Percentiles rank a stretch among this genome's conserved stretches.
Evolutionary conservation across 2,797 vertebrate genomes (phyloP).

Genomic region (Apogon talboti): DNA sequence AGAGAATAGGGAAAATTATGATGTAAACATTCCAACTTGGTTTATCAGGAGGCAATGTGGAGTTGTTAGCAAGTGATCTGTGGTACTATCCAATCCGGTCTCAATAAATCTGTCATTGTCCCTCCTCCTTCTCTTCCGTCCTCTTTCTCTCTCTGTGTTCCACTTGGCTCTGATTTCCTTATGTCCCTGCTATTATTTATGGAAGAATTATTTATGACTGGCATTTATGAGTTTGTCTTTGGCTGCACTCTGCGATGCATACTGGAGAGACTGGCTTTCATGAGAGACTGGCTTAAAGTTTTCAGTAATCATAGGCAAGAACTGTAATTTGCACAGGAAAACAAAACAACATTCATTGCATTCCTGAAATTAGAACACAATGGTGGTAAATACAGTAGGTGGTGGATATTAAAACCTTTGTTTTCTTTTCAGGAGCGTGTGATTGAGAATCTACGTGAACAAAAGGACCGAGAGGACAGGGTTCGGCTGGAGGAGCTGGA

Average conservation of each 20-base stretch:
- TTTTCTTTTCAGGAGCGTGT: constrained; percentile 90
- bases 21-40: constrained; percentile 40
- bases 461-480: constrained; percentile 91
- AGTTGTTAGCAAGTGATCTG: constrained; percentile 58
- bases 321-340: constrained; percentile 28
- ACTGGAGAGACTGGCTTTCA: constrained; percentile 29
- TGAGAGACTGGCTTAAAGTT: constrained; percentile 11
- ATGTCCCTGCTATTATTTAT: constrained; percentile 61
- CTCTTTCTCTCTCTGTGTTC: constrained; percentile 45
- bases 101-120: constrained; percentile 67
- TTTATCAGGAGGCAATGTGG: constrained; percentile 55
- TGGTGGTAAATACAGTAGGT: neutral
- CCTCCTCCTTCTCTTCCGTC: constrained; percentile 38
- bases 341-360: neutral
- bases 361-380: constrained; percentile 11
- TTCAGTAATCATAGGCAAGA: constrained; percentile 48
- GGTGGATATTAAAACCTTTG: neutral
- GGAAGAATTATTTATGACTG: constrained; percentile 64
- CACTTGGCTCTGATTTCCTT: constrained; percentile 52
- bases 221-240: constrained; percentile 73
- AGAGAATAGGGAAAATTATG: constrained; percentile 55
- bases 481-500: constrained; percentile 91
- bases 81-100: constrained; percentile 39
- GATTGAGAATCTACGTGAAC: constrained; percentile 94
- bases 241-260: constrained; percentile 40